Conservation (phyloP, 2,797 vertebrate species). For the Lepus townsendii region DNA sequence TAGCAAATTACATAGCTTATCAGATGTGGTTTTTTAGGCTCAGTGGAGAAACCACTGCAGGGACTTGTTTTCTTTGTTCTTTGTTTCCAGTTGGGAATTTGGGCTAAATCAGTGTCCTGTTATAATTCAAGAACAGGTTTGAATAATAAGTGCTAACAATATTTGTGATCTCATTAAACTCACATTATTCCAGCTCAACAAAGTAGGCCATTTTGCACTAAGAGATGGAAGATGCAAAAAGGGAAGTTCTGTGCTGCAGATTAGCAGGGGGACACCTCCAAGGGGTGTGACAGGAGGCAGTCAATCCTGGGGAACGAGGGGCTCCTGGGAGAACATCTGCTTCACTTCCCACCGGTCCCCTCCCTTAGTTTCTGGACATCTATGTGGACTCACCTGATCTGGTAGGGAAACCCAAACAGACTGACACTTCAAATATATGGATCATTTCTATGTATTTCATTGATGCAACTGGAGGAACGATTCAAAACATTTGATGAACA, state of each 20-base stretch:
- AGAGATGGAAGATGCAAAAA: not conserved
- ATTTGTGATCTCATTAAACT: conserved; percentile 65
- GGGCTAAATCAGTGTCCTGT: conserved; percentile 86
- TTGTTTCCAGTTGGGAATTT: conserved; percentile 87
- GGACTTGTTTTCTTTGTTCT: conserved; percentile 88
- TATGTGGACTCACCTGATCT: not conserved
- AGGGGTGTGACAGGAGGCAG: not conserved
- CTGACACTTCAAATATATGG: conserved; percentile 1
- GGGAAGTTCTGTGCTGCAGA: conserved; percentile 33
- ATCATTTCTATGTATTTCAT: conserved; percentile 38
- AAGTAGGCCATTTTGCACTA: conserved; percentile 60
- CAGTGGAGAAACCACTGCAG: conserved; percentile 87
- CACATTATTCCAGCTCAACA: conserved; percentile 79
- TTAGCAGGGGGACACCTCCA: not conserved
- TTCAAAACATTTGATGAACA: conserved; percentile 49
- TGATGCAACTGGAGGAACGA: conserved; percentile 46
- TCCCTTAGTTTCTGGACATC: not conserved
- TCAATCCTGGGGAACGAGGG: not conserved
- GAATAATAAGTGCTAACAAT: conserved; percentile 73
- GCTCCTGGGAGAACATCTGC: not conserved
- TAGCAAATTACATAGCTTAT: conserved; percentile 91
- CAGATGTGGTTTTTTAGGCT: conserved; percentile 90
- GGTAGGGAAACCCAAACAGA: conserved; percentile 1
- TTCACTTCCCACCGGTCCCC: no score
- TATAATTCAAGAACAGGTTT: conserved; percentile 80